Evolutionary conservation across 2,888 invertebrate genomes (phyloP).

Genomic region (Boloria selene): DNA sequence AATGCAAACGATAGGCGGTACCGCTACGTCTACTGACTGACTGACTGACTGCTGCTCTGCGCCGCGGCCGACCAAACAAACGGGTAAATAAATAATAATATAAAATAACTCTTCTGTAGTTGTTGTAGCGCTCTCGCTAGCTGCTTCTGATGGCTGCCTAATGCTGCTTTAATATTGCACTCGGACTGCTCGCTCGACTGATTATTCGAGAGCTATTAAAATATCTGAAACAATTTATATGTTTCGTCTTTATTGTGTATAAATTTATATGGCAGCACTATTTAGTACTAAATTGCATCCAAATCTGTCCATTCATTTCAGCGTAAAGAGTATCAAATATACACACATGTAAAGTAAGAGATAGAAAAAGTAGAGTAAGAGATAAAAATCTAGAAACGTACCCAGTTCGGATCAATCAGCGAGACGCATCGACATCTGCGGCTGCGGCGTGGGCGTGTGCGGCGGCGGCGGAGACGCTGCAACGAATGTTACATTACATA

Average conservation of each 20-base stretch:
- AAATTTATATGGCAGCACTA: too few relatives aligned
- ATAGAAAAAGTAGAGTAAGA: too few relatives aligned
- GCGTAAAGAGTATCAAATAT: too few relatives aligned
- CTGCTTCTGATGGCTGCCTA: conserved; percentile 72
- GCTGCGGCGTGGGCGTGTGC: conserved; percentile 78
- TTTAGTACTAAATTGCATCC: too few relatives aligned
- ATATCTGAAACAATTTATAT: conserved; percentile 21
- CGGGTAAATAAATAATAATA: conserved; percentile 61
- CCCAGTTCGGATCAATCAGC: conserved; percentile 62
- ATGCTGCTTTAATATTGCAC: conserved; percentile 58
- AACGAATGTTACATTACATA: not conserved
- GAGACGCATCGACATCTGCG: conserved; percentile 75
- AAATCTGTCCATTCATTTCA: too few relatives aligned
- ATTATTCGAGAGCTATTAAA: conserved; percentile 62
- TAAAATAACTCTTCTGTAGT: conserved; percentile 61
- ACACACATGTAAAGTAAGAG: too few relatives aligned
- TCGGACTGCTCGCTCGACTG: conserved; percentile 56
- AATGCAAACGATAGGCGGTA: conserved; percentile 77
- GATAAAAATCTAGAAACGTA: conserved; percentile 6
- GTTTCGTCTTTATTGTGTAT: too few relatives aligned
- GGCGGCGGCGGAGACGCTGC: conserved; percentile 78
- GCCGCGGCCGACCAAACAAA: conserved; percentile 55
- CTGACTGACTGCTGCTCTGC: conserved; percentile 25
- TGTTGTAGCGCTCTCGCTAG: conserved; percentile 53
- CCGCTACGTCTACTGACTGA: conserved; percentile 64